These are phyloP conservation scores for Myiopsitta monachus DNA, from an alignment of 2,113 vertebrate genomes.

Conservation along the genomic window DNA sequence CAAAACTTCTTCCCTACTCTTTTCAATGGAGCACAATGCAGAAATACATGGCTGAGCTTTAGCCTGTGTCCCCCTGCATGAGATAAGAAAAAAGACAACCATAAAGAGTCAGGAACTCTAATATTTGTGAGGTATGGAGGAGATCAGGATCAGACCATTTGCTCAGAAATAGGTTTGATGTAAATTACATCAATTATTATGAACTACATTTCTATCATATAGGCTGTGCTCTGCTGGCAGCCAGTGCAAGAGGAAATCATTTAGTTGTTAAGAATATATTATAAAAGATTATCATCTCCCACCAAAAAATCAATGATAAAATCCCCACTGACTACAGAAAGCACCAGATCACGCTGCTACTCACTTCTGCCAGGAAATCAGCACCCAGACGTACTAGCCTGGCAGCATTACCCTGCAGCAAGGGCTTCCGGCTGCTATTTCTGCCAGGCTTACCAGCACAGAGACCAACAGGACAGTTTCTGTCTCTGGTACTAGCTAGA, in stretches of 20 bases:
- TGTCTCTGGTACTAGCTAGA: neutral
- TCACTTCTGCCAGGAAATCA: neutral
- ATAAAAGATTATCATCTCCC: neutral
- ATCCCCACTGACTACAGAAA: neutral
- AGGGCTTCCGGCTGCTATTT: neutral
- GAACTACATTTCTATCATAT: neutral
- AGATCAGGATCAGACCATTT: neutral
- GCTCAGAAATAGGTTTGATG: neutral
- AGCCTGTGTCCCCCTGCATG: neutral
- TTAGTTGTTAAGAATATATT: neutral
- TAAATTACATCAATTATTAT: neutral
- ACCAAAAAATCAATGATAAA: conserved; percentile 1
- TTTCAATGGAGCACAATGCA: neutral
- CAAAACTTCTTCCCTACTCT: neutral
- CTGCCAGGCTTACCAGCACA: neutral
- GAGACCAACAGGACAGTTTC: neutral
- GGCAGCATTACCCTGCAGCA: neutral
- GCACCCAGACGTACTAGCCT: neutral
- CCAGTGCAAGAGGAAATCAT: neutral
- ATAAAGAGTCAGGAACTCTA: neutral
- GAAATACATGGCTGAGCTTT: neutral
- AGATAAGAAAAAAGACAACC: neutral
- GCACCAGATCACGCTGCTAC: neutral
- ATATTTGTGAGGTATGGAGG: neutral
- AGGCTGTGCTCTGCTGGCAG: neutral